Evolutionary conservation across 2,797 vertebrate genomes (phyloP).

Genomic region (Lycodopsis pacificus): DNA sequence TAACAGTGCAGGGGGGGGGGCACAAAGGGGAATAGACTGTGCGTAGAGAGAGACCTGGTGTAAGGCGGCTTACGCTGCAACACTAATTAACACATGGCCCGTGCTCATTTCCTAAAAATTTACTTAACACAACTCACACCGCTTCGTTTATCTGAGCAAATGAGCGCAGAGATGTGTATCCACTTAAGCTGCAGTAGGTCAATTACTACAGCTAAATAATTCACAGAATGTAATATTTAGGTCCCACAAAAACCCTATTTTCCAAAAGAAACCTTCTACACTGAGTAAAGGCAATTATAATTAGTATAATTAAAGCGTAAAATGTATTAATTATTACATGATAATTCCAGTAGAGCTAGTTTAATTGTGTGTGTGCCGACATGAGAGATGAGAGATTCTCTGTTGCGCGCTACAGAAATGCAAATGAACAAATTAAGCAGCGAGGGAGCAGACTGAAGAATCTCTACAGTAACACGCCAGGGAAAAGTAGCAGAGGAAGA

Average conservation of each 20-base stretch:
- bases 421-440: conserved; percentile 56
- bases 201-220: conserved; percentile 79
- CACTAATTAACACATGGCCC: conserved; percentile 76
- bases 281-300: conserved; percentile 60
- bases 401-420: conserved; percentile 36
- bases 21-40: conserved; percentile 73
- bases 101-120: conserved; percentile 72
- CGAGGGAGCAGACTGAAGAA: not conserved
- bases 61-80: conserved; percentile 68
- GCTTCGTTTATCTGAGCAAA: conserved; percentile 78
- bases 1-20: conserved; percentile 55
- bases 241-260: conserved; percentile 48
- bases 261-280: conserved; percentile 21
- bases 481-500: not conserved
- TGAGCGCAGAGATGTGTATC: conserved; percentile 72
- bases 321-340: conserved; percentile 74
- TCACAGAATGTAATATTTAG: conserved; percentile 71
- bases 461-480: conserved; percentile 4
- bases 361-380: conserved; percentile 37
- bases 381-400: conserved; percentile 36
- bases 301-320: conserved; percentile 64
- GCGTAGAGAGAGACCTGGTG: conserved; percentile 68
- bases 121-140: conserved; percentile 70
- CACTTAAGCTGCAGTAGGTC: conserved; percentile 76
- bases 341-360: conserved; percentile 70